These are phyloP conservation scores for Peromyscus attwateri DNA, from an alignment of 2,797 vertebrate genomes.

Conservation along the genomic window DNA sequence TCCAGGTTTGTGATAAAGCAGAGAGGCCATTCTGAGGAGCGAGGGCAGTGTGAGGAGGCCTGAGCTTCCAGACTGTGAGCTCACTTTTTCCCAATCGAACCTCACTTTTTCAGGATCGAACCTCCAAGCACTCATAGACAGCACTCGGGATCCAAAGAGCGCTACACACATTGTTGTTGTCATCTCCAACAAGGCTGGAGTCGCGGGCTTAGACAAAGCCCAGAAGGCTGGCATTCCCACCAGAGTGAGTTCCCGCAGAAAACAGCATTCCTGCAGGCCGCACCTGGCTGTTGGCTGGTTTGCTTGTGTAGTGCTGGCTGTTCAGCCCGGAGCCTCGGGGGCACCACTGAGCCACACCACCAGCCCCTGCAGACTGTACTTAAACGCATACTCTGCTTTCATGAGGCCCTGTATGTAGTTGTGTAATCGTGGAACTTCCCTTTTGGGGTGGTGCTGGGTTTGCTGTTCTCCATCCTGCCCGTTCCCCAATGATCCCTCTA, in stretches of 20 bases:
- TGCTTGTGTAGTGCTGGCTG: neutral
- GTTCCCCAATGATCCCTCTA: neutral
- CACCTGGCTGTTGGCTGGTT: no score
- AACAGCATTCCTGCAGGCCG: no score
- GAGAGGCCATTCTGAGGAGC: neutral
- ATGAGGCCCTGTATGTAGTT: no score
- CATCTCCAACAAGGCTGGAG: slow-evolving; percentile 95
- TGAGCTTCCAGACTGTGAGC: neutral
- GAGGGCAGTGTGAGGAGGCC: neutral
- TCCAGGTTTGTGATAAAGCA: neutral
- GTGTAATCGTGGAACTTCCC: neutral
- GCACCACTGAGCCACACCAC: neutral
- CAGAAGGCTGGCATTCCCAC: slow-evolving; percentile 95
- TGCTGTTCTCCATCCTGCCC: neutral
- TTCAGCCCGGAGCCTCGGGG: neutral
- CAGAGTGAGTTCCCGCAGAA: slow-evolving; percentile 87
- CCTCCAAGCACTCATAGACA: slow-evolving; percentile 96
- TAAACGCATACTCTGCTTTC: neutral
- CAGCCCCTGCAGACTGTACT: neutral
- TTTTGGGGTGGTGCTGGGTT: neutral
- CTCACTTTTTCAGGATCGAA: slow-evolving; percentile 92
- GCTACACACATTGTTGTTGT: slow-evolving; percentile 94
- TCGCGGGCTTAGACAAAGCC: slow-evolving; percentile 94
- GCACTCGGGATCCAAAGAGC: slow-evolving; percentile 91
- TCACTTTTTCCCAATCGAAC: neutral